Base-by-base conservation (phyloP, 2,888 invertebrate genomes). In the Abrostola triplasia region DNA sequence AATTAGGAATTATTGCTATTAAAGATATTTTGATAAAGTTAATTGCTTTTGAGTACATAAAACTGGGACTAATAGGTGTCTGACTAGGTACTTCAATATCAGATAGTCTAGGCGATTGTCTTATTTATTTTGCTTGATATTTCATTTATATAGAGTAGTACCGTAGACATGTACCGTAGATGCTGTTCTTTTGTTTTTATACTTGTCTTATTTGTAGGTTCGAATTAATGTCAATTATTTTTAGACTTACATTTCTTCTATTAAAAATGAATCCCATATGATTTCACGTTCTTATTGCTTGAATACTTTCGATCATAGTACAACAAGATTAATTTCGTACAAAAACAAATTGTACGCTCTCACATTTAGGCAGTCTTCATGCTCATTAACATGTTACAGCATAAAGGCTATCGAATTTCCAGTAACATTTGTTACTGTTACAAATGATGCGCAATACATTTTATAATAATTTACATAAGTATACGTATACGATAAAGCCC, bases 41-140 rank as follows among this genome's bases (percentile, higher is more conserved):
- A 66, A 80, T 80, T 80, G 59, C 77, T 71, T 68, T 75, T 67
- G 37, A 67, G 62, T 73, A 55, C 59, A 47, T 70, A 64, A 62
- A 69, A 51, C 56, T 53, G 57, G 37, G 13, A 44, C 13, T 73
- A 59, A 70, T 59, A 48, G 53, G 42, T 70, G 50, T 51, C 64
- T 70, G 8, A 54, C 54, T 36, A 38, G 51, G 62, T 54, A 47
- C 13, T 47, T 47, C 4, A 4, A 24, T 2, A 2, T 24, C 1
- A 24, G 4, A 24, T 24, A 2, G 24, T 24, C 24, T 24, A 24
- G 24, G 24, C 24, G 24, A 24, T 24, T 24, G 24, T 24, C 24
- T 24, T 24, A 2, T 24, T 24, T 24, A 24, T 24, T 24, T 24
- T 24, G 24, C 24, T 2, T 24, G 24, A 24, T 24, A 2, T 24